Percentiles rank a stretch among this genome's conserved stretches.
phyloP scores from a whole-genome alignment of 2,797 vertebrate species.

The Hippopotamyrus pictus region DNA sequence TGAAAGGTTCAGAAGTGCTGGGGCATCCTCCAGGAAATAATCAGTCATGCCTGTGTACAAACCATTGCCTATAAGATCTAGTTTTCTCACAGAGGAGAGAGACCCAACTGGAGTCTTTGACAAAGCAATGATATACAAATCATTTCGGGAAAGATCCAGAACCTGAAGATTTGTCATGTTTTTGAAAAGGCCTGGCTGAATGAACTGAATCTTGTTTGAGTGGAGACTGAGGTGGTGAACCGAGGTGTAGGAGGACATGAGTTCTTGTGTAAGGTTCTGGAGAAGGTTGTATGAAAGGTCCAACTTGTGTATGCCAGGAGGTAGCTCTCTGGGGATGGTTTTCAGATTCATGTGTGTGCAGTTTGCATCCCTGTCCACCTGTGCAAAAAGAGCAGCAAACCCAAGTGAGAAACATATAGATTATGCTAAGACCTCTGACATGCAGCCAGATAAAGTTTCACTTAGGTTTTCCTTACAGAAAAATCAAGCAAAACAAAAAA shows the following conservation, averaged over 20 bases:
- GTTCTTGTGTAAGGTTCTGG: constrained; percentile 63
- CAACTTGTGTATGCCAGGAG: constrained; percentile 58
- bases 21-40: constrained; percentile 71
- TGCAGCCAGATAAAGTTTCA: not conserved
- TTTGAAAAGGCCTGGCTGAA: constrained; percentile 71
- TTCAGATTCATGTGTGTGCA: constrained; percentile 70
- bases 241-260: constrained; percentile 55
- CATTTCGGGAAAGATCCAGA: constrained; percentile 78
- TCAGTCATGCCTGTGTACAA: constrained; percentile 79
- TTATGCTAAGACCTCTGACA: not conserved
- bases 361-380: constrained; percentile 71
- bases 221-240: constrained; percentile 74
- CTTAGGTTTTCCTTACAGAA: not conserved
- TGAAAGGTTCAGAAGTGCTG: constrained; percentile 67
- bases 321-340: constrained; percentile 63
- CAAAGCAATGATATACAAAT: constrained; percentile 61
- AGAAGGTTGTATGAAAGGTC: constrained; percentile 83
- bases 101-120: constrained; percentile 62
- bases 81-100: constrained; percentile 57
- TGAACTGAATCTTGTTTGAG: constrained; percentile 75
- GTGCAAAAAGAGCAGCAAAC: constrained; percentile 24
- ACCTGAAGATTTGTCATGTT: constrained; percentile 65
- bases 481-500: not conserved
- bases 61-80: constrained; percentile 84
- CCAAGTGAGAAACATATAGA: not conserved